Evolutionary conservation across 2,113 vertebrate genomes (phyloP).

Genomic region (Nansenia antarctica): DNA sequence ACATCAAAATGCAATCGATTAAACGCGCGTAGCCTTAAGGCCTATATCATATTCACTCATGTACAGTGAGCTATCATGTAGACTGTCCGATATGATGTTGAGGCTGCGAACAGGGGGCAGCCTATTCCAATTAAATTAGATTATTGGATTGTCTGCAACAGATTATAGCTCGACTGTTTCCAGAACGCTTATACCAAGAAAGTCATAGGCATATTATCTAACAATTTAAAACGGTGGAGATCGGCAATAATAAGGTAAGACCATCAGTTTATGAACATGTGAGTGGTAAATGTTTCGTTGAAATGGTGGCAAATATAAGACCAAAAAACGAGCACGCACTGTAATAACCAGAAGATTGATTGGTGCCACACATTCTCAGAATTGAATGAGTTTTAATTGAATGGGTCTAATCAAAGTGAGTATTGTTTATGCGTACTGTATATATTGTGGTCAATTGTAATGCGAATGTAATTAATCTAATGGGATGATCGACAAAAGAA

Average conservation of each 20-base stretch:
- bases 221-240: conserved; percentile 31
- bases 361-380: background rate
- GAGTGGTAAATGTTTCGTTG: background rate
- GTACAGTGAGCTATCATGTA: background rate
- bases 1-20: background rate
- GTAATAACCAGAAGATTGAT: background rate
- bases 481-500: background rate
- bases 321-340: background rate
- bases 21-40: background rate
- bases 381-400: background rate
- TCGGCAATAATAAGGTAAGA: conserved; percentile 58
- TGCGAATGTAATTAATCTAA: background rate
- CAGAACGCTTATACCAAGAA: conserved; percentile 39
- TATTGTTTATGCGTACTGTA: background rate
- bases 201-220: conserved; percentile 36
- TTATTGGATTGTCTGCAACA: conserved; percentile 77
- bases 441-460: too few relatives aligned
- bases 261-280: background rate
- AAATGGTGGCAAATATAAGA: background rate
- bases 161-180: conserved; percentile 63
- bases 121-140: conserved; percentile 67
- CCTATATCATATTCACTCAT: too few relatives aligned
- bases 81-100: conserved; percentile 12
- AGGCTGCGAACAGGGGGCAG: conserved; percentile 32
- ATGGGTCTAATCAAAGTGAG: background rate